phyloP scores from a whole-genome alignment of 1,140 invertebrate species.

The Protaetia brevitarsis region DNA sequence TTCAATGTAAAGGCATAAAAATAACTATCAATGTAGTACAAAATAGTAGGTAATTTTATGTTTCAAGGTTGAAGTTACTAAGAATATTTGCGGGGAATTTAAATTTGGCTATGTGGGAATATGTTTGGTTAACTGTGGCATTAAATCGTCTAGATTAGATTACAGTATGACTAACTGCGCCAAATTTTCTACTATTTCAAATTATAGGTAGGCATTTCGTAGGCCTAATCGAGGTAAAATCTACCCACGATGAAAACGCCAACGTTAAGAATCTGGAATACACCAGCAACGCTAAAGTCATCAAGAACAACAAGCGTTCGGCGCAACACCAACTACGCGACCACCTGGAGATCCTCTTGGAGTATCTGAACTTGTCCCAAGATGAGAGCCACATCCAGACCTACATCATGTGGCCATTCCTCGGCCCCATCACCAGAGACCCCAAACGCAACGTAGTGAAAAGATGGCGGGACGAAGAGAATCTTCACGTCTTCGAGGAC shows the following conservation, averaged over 20 bases:
- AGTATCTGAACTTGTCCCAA: slow-evolving; percentile 21
- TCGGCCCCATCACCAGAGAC: slow-evolving; percentile 40
- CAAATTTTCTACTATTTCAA: slow-evolving; percentile 20
- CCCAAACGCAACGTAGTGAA: slow-evolving; percentile 37
- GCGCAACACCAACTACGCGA: slow-evolving; percentile 47
- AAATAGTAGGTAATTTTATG: too few species aligned
- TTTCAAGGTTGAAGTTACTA: too few species aligned
- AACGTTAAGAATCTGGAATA: slow-evolving; percentile 31
- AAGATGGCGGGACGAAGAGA: slow-evolving; percentile 43
- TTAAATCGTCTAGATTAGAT: too few species aligned
- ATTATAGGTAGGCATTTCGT: slow-evolving; percentile 43
- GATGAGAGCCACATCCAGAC: slow-evolving; percentile 33
- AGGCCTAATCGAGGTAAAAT: slow-evolving; percentile 46
- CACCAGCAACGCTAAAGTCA: slow-evolving; percentile 40
- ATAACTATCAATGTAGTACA: too few species aligned
- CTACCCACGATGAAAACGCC: slow-evolving; percentile 40
- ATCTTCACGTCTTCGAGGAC: slow-evolving; percentile 44
- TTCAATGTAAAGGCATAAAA: too few species aligned
- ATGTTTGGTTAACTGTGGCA: too few species aligned
- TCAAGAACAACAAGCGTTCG: slow-evolving; percentile 48
- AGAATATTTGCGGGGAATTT: too few species aligned
- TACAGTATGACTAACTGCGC: not conserved
- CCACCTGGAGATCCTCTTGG: slow-evolving; percentile 43
- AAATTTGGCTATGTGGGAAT: too few species aligned
- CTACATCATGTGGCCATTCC: slow-evolving; percentile 46